Conservation (phyloP, 2,797 vertebrate genomes). For the Vireo griseus region DNA sequence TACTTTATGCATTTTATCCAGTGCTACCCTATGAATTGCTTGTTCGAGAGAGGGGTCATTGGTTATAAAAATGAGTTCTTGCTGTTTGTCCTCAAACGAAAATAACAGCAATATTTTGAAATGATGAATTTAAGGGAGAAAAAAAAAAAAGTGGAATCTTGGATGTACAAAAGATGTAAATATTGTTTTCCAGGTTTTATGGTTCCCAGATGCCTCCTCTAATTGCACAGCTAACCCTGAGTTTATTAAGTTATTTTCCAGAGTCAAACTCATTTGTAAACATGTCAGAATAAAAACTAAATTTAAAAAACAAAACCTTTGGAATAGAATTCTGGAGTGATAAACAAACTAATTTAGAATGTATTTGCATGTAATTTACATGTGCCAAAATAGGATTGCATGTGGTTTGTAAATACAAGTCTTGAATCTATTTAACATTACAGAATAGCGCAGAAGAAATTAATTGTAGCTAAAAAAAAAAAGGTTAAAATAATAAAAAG, state of each 20-base stretch:
- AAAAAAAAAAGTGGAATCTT: constrained; percentile 32
- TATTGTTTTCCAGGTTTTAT: constrained; percentile 73
- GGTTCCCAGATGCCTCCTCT: constrained; percentile 74
- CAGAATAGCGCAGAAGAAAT: constrained; percentile 65
- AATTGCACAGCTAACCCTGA: constrained; percentile 74
- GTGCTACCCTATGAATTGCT: constrained; percentile 37
- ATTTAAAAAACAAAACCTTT: constrained; percentile 71
- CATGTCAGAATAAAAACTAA: constrained; percentile 75
- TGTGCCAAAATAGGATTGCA: constrained; percentile 74
- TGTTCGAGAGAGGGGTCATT: constrained; percentile 46
- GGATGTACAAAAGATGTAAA: constrained; percentile 72
- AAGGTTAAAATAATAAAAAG: constrained; percentile 59
- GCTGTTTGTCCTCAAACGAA: constrained; percentile 25
- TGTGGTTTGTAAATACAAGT: constrained; percentile 69
- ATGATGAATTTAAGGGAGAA: constrained; percentile 23
- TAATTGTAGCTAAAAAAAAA: constrained; percentile 61
- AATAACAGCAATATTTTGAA: constrained; percentile 62
- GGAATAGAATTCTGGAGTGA: constrained; percentile 75
- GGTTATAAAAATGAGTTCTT: constrained; percentile 63
- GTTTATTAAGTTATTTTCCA: constrained; percentile 81
- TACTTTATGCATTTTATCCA: constrained; percentile 64
- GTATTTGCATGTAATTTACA: constrained; percentile 78
- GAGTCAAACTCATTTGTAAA: constrained; percentile 80
- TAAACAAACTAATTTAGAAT: constrained; percentile 79
- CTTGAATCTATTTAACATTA: constrained; percentile 66